Evolutionary conservation across 2,888 invertebrate species (phyloP), one percentile per base, ranked within the genome.

Genomic region (Cepaea hortensis): DNA sequence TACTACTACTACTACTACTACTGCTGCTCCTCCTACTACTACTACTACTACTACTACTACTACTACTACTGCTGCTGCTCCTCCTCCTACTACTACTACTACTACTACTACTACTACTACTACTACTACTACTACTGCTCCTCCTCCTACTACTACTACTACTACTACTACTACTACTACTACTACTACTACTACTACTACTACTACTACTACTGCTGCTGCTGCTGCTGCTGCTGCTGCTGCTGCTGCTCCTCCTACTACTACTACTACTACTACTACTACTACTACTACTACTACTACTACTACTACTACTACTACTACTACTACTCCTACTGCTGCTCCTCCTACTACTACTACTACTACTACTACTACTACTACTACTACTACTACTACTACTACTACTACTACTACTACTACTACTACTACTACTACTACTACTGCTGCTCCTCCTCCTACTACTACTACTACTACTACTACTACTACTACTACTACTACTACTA

Each of bases 361-460:
- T 35, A 35, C 35, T 35, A 85, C 85, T 61, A 85, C 85, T 80
- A 80, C 76, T 65, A 77, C 84, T 81, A 81, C 81, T 62, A 81
- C 81, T n/a, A n/a, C n/a, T n/a, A n/a, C n/a, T n/a, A n/a, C n/a
- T n/a, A n/a, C n/a, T n/a, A n/a, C n/a, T n/a, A n/a, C n/a, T n/a
- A n/a, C n/a, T 81, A 81, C 81, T 62, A 23, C 81, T 81, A 23
- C 81, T 62, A 13, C 84, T 50, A 48, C 80, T 73, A 62, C 84
- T 76, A 62, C 84, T 65, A n/a, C 84, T 84, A 75, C 84, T 84
- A 85, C 85, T 84, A 75, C 84, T 76, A 75, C 84, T 76, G 61
- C 65, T 65, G 2, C 65, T 65, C 0, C 65, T 65, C 0, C 35
- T 35, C 0, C 35, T 35, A 35, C 35, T 35, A 35, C 1, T 35